Base-by-base conservation (phyloP, 2,888 invertebrate species). In the Aspidiotus rigidus region DNA sequence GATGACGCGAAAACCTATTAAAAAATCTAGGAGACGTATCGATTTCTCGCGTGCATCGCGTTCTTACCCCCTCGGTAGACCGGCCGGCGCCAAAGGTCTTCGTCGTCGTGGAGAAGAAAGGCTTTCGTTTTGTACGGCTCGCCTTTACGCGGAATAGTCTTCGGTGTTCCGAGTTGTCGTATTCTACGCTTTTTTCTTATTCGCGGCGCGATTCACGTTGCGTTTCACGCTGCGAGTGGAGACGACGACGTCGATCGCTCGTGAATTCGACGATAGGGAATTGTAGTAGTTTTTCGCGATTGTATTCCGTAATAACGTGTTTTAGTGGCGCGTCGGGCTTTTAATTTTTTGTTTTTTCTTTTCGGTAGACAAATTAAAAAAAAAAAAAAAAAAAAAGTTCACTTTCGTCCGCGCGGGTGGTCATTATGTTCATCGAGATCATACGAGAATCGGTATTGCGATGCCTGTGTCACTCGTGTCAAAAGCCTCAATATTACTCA, bases 391-490 rank as follows among this genome's bases (percentile, higher is more conserved):
- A n/a, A n/a, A n/a, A 28, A 28, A 1, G 28, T 28, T 28, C 28
- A 28, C 28, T 28, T 28, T 28, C 28, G 28, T 28, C 28, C 28
- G 28, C 28, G 28, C 28, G 28, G 28, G 28, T 28, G 39, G 54
- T 40, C n/a, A 16, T 17, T 74, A 92, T 92, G 92, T 82, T 92
- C 84, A 90, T 92, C 83, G 89, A 87, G 80, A 85, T 92, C 77
- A 90, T 92, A 79, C 87, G 90, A 81, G 90, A 92, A 81, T 92
- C 91, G 79, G 90, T 92, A 80, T 85, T 91, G 86, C 89, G 90
- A 85, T 92, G 92, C 83, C 91, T 92, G 84, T 92, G 92, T 83
- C 90, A 91, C 82, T 88, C 90, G 80, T 92, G 91, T 86, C 87
- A 90, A 79, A 89, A 89, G 76, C 90, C 91, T 74, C 62, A 55